These are phyloP conservation scores for Euthynnus affinis DNA, from an alignment of 2,797 vertebrate genomes.

Conservation along the genomic window DNA sequence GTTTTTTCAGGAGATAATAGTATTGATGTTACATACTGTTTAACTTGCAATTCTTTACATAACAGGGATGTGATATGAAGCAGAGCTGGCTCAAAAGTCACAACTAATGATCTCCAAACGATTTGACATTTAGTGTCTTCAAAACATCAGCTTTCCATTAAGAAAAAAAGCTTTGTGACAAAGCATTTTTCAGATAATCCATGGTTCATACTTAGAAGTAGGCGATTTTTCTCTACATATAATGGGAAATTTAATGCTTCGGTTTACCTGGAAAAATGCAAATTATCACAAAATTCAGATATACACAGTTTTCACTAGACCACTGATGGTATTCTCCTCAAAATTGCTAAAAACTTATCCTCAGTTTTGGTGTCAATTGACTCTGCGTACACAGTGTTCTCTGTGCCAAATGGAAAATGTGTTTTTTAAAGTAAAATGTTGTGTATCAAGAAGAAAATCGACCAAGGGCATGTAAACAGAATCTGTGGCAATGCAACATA, in stretches of 20 bases:
- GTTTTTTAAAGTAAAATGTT: not conserved
- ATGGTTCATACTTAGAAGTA: not conserved
- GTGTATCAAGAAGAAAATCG: not conserved
- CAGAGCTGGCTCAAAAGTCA: not conserved
- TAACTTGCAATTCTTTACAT: not conserved
- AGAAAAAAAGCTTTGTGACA: not conserved
- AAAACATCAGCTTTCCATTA: not conserved
- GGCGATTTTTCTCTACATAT: not conserved
- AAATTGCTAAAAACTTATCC: constrained; percentile 10
- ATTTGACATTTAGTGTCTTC: not conserved
- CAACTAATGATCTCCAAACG: not conserved
- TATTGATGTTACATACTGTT: not conserved
- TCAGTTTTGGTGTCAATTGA: not conserved
- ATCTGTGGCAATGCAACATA: not conserved
- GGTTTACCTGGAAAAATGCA: not conserved
- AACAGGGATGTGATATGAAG: not conserved
- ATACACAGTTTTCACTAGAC: not conserved
- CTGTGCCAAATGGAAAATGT: not conserved
- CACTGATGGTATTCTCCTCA: not conserved
- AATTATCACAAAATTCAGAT: not conserved
- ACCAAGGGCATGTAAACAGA: not conserved
- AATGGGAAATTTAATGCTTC: not conserved
- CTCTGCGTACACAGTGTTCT: not conserved
- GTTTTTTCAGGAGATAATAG: not conserved
- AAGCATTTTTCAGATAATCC: not conserved